Evolutionary conservation across 2,888 invertebrate species (phyloP).

Genomic region (Xylota sylvarum): DNA sequence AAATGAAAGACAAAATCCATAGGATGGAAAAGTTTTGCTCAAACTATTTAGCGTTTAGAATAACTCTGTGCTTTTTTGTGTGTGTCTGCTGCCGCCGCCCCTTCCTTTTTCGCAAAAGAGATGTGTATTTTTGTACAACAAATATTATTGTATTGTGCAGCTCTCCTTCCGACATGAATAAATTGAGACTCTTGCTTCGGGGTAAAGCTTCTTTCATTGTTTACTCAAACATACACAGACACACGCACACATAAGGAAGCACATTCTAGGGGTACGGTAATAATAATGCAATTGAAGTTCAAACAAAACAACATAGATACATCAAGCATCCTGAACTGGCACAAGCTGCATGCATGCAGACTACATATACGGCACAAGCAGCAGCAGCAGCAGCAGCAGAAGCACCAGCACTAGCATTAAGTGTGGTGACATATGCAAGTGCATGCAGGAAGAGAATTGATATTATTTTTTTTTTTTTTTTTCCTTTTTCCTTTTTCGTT

Average conservation of each 20-base stretch:
- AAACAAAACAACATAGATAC: slow-evolving; percentile 71
- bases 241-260: slow-evolving; percentile 30
- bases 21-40: slow-evolving; percentile 63
- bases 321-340: slow-evolving; percentile 67
- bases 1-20: slow-evolving; percentile 12
- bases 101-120: slow-evolving; percentile 30
- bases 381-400: not conserved
- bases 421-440: slow-evolving; percentile 75
- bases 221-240: slow-evolving; percentile 60
- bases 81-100: slow-evolving; percentile 15
- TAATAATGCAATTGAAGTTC: slow-evolving; percentile 76
- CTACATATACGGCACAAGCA: not conserved
- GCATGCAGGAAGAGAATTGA: slow-evolving; percentile 71
- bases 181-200: slow-evolving; percentile 70
- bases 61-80: slow-evolving; percentile 43
- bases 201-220: slow-evolving; percentile 76
- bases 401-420: slow-evolving; percentile 46
- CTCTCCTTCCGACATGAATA: slow-evolving; percentile 72
- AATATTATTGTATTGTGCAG: slow-evolving; percentile 75
- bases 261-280: slow-evolving; percentile 32
- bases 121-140: slow-evolving; percentile 70
- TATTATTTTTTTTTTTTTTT: slow-evolving; percentile 37
- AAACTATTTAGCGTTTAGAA: slow-evolving; percentile 68
- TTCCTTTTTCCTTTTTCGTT: not conserved
- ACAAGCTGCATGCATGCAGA: slow-evolving; percentile 52